Base-by-base conservation (phyloP, 2,797 vertebrate species). In the Liparis tanakae region DNA sequence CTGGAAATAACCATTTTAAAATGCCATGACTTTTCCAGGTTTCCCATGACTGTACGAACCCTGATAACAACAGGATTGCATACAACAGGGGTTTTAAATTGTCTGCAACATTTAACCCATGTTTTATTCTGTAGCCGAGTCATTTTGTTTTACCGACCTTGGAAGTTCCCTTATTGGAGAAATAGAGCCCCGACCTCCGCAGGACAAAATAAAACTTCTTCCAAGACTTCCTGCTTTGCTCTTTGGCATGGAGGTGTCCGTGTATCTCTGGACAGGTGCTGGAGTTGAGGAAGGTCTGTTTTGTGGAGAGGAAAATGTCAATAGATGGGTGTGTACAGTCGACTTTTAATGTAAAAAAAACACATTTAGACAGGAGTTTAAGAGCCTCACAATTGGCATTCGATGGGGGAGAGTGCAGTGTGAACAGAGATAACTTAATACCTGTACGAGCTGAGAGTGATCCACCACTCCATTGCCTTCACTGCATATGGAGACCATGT, bases 161-260 rank as follows among this genome's bases (percentile, higher is more conserved):
- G 70, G 97, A 99, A 70, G 95, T 97, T 85, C 97, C 97, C 92
- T 99, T 99, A 79, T 95, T 98, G 81, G 98, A 99, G 94, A 97
- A 97, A 93, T 99, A 99, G 74, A 99, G 94, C 56, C 98, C 98
- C 25, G 98, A 99, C 91, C 98, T 94, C 93, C 98, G 94, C 81
- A 99, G 91, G 71, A 99, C 89, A 95, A 99, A 99, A 88, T 96
- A 99, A 83, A 95, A 84, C 92, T 96, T 99, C 92, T 96, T 99
- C 98, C 98, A 99, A 0, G 96, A 95, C 82, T 98, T 99, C 87
- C 95, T 97, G 69, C 96, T 95, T 72, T 95, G 96, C 77, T 99
- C 98, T 93, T 96, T 98, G 80, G 95, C 94, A 63, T 99, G 94
- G 79, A 99, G 96, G 87, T 96, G 95, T 63, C 97, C 97, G 63